Percentiles rank a stretch among this genome's conserved stretches.
Evolutionary conservation across 2,888 invertebrate species (phyloP).

Genomic region (Drosophila pseudotakahashii): DNA sequence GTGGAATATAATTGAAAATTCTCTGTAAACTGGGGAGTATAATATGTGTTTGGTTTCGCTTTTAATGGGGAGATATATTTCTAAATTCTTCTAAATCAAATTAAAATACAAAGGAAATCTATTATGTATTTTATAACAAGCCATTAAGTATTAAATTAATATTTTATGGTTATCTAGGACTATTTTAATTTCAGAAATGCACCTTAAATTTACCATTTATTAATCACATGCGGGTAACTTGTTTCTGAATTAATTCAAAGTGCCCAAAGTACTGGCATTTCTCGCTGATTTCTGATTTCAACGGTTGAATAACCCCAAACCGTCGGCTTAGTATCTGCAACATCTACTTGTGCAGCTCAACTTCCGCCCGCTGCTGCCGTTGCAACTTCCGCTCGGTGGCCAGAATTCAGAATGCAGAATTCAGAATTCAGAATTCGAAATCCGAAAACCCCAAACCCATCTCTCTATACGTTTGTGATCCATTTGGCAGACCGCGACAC

Average conservation of each 20-base stretch:
- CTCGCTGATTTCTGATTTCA: slow-evolving; percentile 41
- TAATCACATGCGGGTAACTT: slow-evolving; percentile 1
- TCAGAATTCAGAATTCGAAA: background rate
- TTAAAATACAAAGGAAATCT: no score
- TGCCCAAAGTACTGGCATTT: slow-evolving; percentile 44
- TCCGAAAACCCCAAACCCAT: slow-evolving; percentile 13
- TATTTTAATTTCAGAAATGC: background rate
- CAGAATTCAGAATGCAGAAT: slow-evolving; percentile 2
- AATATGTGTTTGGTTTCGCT: background rate
- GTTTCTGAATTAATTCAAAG: slow-evolving; percentile 3
- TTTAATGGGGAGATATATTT: no score
- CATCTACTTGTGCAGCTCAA: slow-evolving; percentile 22
- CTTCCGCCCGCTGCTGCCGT: slow-evolving; percentile 32
- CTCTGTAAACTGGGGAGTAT: background rate
- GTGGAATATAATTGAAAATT: slow-evolving; percentile 13
- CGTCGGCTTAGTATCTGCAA: slow-evolving; percentile 16
- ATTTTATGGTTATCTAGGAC: background rate
- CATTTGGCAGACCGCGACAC: slow-evolving; percentile 54
- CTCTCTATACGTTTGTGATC: slow-evolving; percentile 50
- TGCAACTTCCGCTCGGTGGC: slow-evolving; percentile 52
- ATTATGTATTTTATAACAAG: no score
- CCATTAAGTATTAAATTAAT: background rate
- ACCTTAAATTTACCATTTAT: background rate
- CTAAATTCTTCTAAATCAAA: no score
- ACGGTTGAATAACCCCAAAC: slow-evolving; percentile 23